Percentiles rank a stretch among this genome's conserved stretches.
Conservation (phyloP, 2,797 vertebrate species). For the Dromococcyx pavoninus region DNA sequence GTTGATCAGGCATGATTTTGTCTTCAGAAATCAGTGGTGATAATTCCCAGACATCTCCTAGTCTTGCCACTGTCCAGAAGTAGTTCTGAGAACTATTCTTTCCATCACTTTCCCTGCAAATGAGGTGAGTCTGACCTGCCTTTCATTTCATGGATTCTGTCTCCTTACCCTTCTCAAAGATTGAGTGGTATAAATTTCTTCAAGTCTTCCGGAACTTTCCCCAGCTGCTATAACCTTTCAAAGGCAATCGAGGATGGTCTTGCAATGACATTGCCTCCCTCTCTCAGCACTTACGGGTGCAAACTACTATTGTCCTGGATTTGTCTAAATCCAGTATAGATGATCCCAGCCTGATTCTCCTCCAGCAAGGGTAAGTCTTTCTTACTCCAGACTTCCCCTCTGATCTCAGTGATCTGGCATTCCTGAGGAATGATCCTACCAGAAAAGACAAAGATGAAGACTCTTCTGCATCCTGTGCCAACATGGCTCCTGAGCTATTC, state of each 20-base stretch:
- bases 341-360: rapidly evolving
- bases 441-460: too few relatives aligned
- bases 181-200: not conserved
- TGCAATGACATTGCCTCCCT: not conserved
- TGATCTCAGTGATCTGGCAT: too few relatives aligned
- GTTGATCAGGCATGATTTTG: not conserved
- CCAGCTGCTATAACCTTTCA: not conserved
- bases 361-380: not conserved
- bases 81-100: not conserved
- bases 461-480: too few relatives aligned
- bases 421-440: too few relatives aligned
- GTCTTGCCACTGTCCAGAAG: not conserved
- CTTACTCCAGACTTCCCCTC: not conserved
- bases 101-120: not conserved
- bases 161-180: not conserved
- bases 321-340: not conserved
- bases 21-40: not conserved
- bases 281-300: not conserved
- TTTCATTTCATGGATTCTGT: not conserved
- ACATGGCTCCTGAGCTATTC: too few relatives aligned
- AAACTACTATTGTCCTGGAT: not conserved
- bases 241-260: not conserved
- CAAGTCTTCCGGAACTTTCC: not conserved
- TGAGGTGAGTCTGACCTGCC: not conserved
- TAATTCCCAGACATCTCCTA: not conserved